A percentile compares a stretch with the other conserved stretches of the same genome.
Conservation (phyloP, 2,113 vertebrate species). For the Cygnus atratus region DNA sequence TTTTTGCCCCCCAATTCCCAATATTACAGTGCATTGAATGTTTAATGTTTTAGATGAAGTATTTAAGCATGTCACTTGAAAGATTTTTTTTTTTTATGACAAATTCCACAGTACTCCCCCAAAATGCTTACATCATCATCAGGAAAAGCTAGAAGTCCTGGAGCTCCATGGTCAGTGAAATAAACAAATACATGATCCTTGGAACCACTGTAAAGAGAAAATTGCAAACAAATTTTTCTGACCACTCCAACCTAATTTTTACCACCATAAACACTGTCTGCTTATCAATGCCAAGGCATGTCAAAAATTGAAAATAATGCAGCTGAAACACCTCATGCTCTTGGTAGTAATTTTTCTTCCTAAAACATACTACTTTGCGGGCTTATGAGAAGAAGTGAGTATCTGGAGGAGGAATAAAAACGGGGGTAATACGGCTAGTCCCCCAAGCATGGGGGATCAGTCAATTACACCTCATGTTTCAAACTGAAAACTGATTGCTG, state of each 20-base stretch:
- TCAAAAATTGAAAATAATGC: neutral
- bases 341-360: neutral
- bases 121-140: slow-evolving; percentile 84
- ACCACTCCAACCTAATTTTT: neutral
- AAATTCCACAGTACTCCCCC: neutral
- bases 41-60: neutral
- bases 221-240: neutral
- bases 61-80: neutral
- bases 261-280: neutral
- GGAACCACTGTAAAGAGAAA: slow-evolving; percentile 84
- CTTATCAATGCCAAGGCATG: neutral
- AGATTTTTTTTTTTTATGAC: accelerated
- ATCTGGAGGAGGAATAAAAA: neutral
- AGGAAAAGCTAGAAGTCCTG: slow-evolving; percentile 91
- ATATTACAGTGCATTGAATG: neutral
- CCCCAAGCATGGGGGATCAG: neutral
- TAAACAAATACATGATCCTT: slow-evolving; percentile 93
- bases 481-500: neutral
- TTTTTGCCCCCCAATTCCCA: neutral
- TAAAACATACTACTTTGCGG: neutral
- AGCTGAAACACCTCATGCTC: neutral
- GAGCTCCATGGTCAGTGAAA: slow-evolving; percentile 93
- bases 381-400: neutral
- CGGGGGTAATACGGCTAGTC: neutral
- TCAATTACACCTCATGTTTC: neutral